Evolutionary conservation across 2,888 invertebrate species (phyloP).

Genomic region (Abrostola triplasia): DNA sequence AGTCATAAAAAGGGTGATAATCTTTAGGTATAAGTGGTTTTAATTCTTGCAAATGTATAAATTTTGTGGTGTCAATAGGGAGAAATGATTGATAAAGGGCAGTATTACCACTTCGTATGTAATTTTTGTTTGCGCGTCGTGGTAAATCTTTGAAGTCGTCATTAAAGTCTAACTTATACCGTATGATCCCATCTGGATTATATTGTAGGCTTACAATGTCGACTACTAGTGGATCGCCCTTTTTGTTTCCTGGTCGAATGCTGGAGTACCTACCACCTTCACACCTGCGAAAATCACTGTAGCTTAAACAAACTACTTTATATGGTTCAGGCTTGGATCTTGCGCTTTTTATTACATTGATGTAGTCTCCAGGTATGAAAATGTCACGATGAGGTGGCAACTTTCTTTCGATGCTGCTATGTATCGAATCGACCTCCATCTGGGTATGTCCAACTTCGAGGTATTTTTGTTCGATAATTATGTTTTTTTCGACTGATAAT

Average conservation of each 20-base stretch:
- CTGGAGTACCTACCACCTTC: slow-evolving; percentile 17
- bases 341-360: slow-evolving; percentile 23
- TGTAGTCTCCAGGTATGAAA: slow-evolving; percentile 28
- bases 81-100: slow-evolving; percentile 3
- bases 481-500: slow-evolving; percentile 44
- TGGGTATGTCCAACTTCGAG: slow-evolving; percentile 55
- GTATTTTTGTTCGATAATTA: slow-evolving; percentile 36
- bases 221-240: slow-evolving; percentile 25
- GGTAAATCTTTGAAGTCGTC: slow-evolving; percentile 15
- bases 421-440: slow-evolving; percentile 53
- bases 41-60: too few species aligned
- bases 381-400: slow-evolving; percentile 27
- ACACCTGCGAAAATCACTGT: slow-evolving; percentile 20
- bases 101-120: background rate
- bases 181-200: slow-evolving; percentile 22
- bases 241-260: slow-evolving; percentile 24
- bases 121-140: slow-evolving; percentile 2
- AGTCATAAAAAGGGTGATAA: slow-evolving; percentile 5
- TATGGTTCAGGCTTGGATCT: slow-evolving; percentile 26
- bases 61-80: background rate
- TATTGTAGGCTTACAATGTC: slow-evolving; percentile 25
- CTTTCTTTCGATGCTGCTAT: slow-evolving; percentile 25
- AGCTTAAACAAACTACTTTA: slow-evolving; percentile 28
- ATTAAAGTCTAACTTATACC: slow-evolving; percentile 11
- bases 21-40: too few species aligned